These are phyloP conservation scores for Deilephila porcellus DNA, from an alignment of 2,888 invertebrate genomes.

Conservation along the genomic window DNA sequence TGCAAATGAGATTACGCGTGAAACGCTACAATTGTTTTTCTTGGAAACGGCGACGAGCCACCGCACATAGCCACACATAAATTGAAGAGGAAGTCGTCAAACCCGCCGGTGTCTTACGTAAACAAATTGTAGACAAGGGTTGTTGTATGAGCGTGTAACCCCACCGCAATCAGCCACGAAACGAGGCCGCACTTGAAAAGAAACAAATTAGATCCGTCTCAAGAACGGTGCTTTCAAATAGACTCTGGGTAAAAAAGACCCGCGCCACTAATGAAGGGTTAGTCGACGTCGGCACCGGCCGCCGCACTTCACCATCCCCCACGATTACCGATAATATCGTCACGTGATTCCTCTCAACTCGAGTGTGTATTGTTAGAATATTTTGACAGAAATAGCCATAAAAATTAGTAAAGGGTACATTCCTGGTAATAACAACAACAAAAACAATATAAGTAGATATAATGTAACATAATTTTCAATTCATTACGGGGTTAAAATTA, in stretches of 20 bases:
- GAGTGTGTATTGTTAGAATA: not conserved
- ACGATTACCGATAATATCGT: constrained; percentile 33
- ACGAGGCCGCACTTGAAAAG: constrained; percentile 74
- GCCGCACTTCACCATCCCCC: constrained; percentile 31
- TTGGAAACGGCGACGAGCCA: constrained; percentile 33
- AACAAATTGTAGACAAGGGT: constrained; percentile 66
- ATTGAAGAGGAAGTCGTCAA: constrained; percentile 46
- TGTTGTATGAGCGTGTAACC: constrained; percentile 66
- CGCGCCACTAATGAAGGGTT: constrained; percentile 75
- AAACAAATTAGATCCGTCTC: constrained; percentile 81
- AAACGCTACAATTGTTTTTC: constrained; percentile 42
- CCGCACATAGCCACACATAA: constrained; percentile 2
- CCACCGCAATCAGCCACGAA: constrained; percentile 66
- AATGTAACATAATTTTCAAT: not conserved
- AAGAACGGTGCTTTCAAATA: constrained; percentile 73
- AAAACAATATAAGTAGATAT: too few species aligned
- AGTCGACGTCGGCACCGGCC: constrained; percentile 4
- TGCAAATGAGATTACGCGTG: constrained; percentile 53
- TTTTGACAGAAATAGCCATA: not conserved
- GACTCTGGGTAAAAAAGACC: constrained; percentile 64
- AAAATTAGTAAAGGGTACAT: too few species aligned
- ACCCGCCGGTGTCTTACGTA: constrained; percentile 55
- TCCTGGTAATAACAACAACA: too few species aligned
- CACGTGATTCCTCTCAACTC: constrained; percentile 4
- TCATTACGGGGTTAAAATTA: not conserved